Base-by-base conservation (phyloP, 2,113 vertebrate genomes). In the Lasiurus cinereus region DNA sequence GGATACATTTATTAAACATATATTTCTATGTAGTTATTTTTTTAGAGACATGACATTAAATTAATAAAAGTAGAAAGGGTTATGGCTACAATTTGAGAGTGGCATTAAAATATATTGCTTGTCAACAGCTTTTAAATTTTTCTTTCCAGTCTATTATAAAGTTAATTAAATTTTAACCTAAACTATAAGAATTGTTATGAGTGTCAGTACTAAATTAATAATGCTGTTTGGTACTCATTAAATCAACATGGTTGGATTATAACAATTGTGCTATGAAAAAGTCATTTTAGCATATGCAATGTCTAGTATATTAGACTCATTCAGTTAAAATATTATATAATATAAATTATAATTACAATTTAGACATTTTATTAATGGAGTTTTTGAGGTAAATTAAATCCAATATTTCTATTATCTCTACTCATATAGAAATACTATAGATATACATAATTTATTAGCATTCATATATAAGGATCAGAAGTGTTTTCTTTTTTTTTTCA, bases 161-260 rank as follows among this genome's bases (percentile, higher is more conserved):
- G 91, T 96, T 98, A 98, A 97, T 98, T 98, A 97, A 92, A 90
- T 97, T 98, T 98, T 96, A 98, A 97, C 95, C 97, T 95, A 80
- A 98, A 94, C 85, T 74, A 70, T 85, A 93, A 5, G 85, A 96
- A 95, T 88, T 96, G 92, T 88, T 96, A n/a, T 72, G 83, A 93
- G 86, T 94, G 83, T 96, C 91, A 97, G 72, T 4, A 29, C 36
- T 70, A 88, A 98, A 98, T 96, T 97, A 97, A 93, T 86, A 59
- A n/a, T 29, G 56, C 21, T 96, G 62, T 83, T 96, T 97, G 93
- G 59, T 93, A 94, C 59, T 95, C 46, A 56, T 67, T 96, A 97
- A 98, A 97, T 97, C 94, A 98, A 96, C 50, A 82, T 14, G 31
- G 52, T 82, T 97, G 76, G 67, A 39, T 72, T 95, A 90, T 88